Base-by-base conservation (phyloP, 2,888 invertebrate species). In the Yponomeuta malinellus region DNA sequence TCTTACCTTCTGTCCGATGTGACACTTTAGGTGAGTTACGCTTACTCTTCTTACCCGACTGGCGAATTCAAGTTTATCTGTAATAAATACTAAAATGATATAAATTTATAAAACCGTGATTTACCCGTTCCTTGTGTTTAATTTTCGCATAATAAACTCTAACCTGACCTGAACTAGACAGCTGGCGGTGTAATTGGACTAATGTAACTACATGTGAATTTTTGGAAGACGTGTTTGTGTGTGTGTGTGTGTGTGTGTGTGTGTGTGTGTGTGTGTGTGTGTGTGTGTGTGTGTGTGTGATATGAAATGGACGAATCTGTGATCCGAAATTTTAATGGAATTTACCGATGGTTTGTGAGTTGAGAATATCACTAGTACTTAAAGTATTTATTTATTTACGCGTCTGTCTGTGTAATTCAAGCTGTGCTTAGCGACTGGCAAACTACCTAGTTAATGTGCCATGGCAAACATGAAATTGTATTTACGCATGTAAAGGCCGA, bases 1-100 rank as follows among this genome's bases (percentile, higher is more conserved):
- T 80, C 73, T 70, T 72, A 72, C 74, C 74, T 73, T 79, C 80
- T 81, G 78, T 79, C 80, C 81, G 78, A 81, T 75, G 78, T 78
- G 75, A 75, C 77, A 75, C 71, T 68, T 80, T 84, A 85, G 88
- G 88, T 88, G 81, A 88, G 88, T 88, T 74, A 79, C 69, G 72
- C 73, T 73, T 79, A 77, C 74, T 76, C 73, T 74, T 74, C 73
- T 73, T 72, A 71, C 74, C 76, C 74, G 33, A 76, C 76, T 75
- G 52, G 86, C 86, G 85, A 86, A 84, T 85, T 75, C 52, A 15
- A 8, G 52, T 15, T 59, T 43, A 8, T 5, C 43, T 43, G 43
- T 43, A 43, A 43, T 43, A 43, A 43, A 8, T 43, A 43, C 43
- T 43, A 8, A 8, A 43, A 8, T 43, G 6, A 8, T 43, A 43